Evolutionary conservation across 2,797 vertebrate genomes (phyloP).

Genomic region (Phrynocephalus vlangalii): DNA sequence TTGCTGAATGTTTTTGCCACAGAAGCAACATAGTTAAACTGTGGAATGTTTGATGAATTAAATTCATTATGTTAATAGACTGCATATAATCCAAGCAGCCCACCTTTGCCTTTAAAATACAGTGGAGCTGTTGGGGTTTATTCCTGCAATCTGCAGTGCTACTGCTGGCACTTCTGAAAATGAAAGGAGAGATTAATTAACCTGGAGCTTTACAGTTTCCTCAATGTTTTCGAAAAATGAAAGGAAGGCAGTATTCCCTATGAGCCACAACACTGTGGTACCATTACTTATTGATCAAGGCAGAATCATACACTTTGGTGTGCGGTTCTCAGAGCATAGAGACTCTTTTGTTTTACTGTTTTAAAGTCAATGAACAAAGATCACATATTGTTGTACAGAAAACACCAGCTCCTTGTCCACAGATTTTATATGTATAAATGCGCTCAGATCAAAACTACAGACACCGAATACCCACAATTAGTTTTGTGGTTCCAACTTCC

Average conservation of each 20-base stretch:
- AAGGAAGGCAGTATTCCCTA: conserved; percentile 11
- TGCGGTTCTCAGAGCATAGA: conserved; percentile 7
- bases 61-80: conserved; percentile 37
- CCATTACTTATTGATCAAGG: conserved; percentile 27
- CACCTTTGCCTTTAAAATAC: conserved; percentile 32
- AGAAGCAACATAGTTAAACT: conserved; percentile 18
- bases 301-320: background rate
- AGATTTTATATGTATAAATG: background rate
- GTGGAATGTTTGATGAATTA: conserved; percentile 44
- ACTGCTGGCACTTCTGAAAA: background rate
- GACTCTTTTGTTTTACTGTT: conserved; percentile 23
- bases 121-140: conserved; percentile 13
- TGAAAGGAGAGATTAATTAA: conserved; percentile 23
- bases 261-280: conserved; percentile 13
- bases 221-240: conserved; percentile 15
- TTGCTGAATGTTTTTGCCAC: conserved; percentile 29
- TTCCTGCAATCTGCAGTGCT: background rate
- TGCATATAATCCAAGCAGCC: conserved; percentile 39
- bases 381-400: background rate
- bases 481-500: background rate
- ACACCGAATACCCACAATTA: background rate
- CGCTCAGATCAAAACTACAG: background rate
- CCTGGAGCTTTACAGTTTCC: conserved; percentile 11
- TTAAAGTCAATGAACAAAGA: conserved; percentile 20
- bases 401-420: conserved; percentile 5